Conservation (phyloP, 2,113 vertebrate genomes). For the Oncorhynchus keta region DNA sequence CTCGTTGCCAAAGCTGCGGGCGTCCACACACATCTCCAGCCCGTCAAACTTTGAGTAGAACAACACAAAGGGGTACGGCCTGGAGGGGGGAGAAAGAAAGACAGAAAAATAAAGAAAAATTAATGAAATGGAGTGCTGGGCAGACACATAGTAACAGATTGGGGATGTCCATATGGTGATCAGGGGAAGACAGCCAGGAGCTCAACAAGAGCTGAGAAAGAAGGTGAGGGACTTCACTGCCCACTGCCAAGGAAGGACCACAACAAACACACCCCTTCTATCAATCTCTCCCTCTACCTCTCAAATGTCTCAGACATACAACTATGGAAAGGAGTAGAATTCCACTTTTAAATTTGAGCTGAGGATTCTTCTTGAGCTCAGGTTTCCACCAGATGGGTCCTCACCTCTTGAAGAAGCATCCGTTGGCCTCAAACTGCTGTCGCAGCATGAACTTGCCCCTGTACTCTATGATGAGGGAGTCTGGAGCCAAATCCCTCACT, state of each 20-base stretch:
- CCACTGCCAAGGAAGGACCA: no score
- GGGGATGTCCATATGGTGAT: no score
- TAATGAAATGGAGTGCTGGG: background rate
- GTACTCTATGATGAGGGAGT: conserved; percentile 98
- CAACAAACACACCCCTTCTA: no score
- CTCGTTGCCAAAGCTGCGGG: conserved; percentile 96
- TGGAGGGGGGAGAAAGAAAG: conserved; percentile 40
- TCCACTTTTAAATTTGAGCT: no score
- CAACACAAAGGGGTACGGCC: conserved; percentile 97
- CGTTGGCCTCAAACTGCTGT: conserved; percentile 99
- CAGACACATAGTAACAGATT: no score
- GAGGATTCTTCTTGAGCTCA: no score
- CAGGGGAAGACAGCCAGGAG: no score
- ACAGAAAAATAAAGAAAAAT: background rate
- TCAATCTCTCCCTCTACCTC: no score
- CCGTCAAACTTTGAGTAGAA: conserved; percentile 99
- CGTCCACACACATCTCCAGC: conserved; percentile 98
- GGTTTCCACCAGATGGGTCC: conserved; percentile 1
- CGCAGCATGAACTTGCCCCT: conserved; percentile 98
- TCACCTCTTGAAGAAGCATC: conserved; percentile 99
- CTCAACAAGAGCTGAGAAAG: background rate
- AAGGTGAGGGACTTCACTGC: background rate
- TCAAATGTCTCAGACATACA: no score
- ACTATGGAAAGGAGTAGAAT: no score
- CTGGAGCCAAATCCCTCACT: conserved; percentile 90